Base-by-base conservation (phyloP, 2,113 vertebrate species). In the Pan paniscus region DNA sequence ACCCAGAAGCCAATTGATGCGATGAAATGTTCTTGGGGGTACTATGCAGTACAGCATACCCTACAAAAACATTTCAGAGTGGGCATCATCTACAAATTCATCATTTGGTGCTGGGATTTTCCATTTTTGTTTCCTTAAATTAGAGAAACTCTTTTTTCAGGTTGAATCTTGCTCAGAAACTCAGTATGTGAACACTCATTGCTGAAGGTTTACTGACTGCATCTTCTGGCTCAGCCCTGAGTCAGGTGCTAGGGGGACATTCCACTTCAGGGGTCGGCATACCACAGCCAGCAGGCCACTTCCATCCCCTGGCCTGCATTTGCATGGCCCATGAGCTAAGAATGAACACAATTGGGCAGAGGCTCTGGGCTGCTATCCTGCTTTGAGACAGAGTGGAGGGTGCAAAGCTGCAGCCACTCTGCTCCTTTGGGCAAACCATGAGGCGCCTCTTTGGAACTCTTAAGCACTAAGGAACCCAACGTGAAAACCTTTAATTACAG, bases 31-130 rank as follows among this genome's bases (percentile, higher is more conserved):
- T 46, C 70, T 55, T 5, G 67, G 32, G 27, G 23, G 23, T 9
- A 7, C 7, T 5, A 2, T 7, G 18, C 3, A 32, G n/a, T 16
- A 18, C 10, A 3, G 25, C 7, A 6, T 4, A 40, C n/a, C 13
- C 52, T 5, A 0, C 38, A 43, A 40, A 27, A 50, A 27, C 40
- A 3, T 22, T n/a, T n/a, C 32, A 38, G 35, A 10, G 46, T 32
- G 2, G 13, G n/a, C 4, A 0, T 1, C 16, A 25, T 32, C 32
- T 75, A 2, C 1, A 22, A 6, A 67, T 17, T 20, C 3, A 25
- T 48, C 7, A 12, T 4, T 72, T 14, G 23, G 55, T 57, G 46
- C n/a, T 72, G 8, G 8, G 7, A 6, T 40, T 96, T 89, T 64
- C 25, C 43, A 3, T 30, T 46, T 64, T 30, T 48, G 16, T 70